A percentile compares a stretch with the other conserved stretches of the same genome.
phyloP scores from a whole-genome alignment of 2,113 vertebrate genomes.

The Lepus americanus region DNA sequence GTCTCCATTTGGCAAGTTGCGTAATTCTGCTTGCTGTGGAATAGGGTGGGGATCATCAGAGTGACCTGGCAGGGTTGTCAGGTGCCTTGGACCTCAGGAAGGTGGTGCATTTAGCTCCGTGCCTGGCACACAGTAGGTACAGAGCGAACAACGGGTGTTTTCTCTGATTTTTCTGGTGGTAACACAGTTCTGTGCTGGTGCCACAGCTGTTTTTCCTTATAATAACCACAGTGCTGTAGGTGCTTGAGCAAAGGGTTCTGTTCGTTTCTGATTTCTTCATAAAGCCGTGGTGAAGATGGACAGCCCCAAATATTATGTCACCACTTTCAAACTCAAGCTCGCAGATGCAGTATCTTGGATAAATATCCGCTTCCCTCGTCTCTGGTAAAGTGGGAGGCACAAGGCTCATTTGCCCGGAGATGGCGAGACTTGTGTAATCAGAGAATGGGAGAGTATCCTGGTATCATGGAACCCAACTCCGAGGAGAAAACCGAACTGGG shows the following conservation, averaged over 20 bases:
- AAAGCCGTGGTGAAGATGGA: background rate
- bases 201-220: background rate
- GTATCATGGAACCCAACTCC: conserved; percentile 61
- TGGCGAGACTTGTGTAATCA: conserved; percentile 54
- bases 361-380: background rate
- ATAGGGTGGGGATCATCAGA: background rate
- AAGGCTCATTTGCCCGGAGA: conserved; percentile 55
- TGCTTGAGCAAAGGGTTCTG: background rate
- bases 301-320: background rate
- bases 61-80: background rate
- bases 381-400: conserved; percentile 22
- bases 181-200: background rate
- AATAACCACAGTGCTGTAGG: background rate
- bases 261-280: background rate
- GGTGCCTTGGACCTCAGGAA: background rate
- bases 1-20: background rate
- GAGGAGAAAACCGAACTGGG: conserved; percentile 61
- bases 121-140: background rate
- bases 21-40: background rate
- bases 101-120: background rate
- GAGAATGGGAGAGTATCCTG: conserved; percentile 58
- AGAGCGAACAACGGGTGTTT: background rate
- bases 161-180: background rate
- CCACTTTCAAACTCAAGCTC: background rate
- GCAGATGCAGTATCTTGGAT: conserved; percentile 50